Percentiles rank a stretch among this genome's conserved stretches.
Evolutionary conservation across 2,888 invertebrate genomes (phyloP).

Genomic region (Dioctria linearis): DNA sequence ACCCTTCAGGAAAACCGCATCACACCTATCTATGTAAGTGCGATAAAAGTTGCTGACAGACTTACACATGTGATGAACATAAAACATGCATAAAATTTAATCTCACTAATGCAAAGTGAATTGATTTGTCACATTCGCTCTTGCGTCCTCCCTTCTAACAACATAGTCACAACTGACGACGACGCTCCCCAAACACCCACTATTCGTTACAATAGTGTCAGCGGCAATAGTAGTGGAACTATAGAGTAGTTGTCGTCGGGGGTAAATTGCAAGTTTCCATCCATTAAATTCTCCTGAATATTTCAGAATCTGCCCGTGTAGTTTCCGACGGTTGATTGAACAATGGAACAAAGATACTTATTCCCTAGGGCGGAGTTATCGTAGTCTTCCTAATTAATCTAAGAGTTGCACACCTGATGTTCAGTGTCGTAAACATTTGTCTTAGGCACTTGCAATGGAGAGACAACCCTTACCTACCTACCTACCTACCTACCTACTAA

Average conservation of each 20-base stretch:
- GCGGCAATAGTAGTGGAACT: not conserved
- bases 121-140: conserved; percentile 57
- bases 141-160: not conserved
- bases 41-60: conserved; percentile 38
- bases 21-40: not conserved
- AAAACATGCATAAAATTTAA: conserved; percentile 57
- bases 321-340: conserved; percentile 52
- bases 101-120: conserved; percentile 57
- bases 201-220: not conserved
- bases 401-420: conserved; percentile 38
- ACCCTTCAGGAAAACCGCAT: conserved; percentile 1
- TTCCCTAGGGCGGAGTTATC: conserved; percentile 52
- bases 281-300: conserved; percentile 53
- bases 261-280: conserved; percentile 49
- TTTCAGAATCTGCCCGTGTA: conserved; percentile 36
- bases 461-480: too few relatives aligned
- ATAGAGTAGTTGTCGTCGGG: conserved; percentile 1
- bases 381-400: conserved; percentile 55
- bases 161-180: too few relatives aligned
- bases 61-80: conserved; percentile 53
- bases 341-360: conserved; percentile 53
- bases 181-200: not conserved
- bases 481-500: too few relatives aligned
- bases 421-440: not conserved
- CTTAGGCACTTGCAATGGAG: conserved; percentile 7